A percentile compares a stretch with the other conserved stretches of the same genome.
Evolutionary conservation across 1,140 invertebrate species (phyloP).

Genomic region (Leptoteleia sp.): DNA sequence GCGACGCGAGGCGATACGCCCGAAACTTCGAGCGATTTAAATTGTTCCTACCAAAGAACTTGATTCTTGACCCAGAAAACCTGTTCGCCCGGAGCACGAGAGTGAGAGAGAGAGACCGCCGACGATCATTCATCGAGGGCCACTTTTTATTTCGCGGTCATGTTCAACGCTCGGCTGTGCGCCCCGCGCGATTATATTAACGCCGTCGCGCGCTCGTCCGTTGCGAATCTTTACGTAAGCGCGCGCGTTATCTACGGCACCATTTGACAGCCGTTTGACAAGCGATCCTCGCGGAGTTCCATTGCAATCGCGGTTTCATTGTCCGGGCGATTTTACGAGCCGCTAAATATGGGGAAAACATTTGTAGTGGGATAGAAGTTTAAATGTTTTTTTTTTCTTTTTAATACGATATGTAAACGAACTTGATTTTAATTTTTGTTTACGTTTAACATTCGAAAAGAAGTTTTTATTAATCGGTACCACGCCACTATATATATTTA

Average conservation of each 20-base stretch:
- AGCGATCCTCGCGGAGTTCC: no score
- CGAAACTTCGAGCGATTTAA: slow-evolving; percentile 61
- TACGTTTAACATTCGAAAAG: no score
- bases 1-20: no score
- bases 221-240: slow-evolving; percentile 39
- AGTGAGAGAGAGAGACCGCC: slow-evolving; percentile 58
- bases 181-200: slow-evolving; percentile 31
- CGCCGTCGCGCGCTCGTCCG: slow-evolving; percentile 29
- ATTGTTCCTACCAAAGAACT: slow-evolving; percentile 74
- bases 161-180: slow-evolving; percentile 68
- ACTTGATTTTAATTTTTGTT: no score
- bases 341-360: no score
- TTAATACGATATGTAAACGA: no score
- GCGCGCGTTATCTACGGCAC: slow-evolving; percentile 8
- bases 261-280: slow-evolving; percentile 12
- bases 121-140: slow-evolving; percentile 71
- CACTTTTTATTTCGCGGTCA: slow-evolving; percentile 76
- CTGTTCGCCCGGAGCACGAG: slow-evolving; percentile 64
- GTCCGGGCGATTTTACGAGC: no score
- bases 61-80: slow-evolving; percentile 79
- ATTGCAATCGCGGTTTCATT: no score
- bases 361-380: not conserved
- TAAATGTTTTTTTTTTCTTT: not conserved
- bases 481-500: no score
- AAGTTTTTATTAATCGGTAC: no score